Base-by-base conservation (phyloP, 2,888 invertebrate species). In the Homarus gammarus region DNA sequence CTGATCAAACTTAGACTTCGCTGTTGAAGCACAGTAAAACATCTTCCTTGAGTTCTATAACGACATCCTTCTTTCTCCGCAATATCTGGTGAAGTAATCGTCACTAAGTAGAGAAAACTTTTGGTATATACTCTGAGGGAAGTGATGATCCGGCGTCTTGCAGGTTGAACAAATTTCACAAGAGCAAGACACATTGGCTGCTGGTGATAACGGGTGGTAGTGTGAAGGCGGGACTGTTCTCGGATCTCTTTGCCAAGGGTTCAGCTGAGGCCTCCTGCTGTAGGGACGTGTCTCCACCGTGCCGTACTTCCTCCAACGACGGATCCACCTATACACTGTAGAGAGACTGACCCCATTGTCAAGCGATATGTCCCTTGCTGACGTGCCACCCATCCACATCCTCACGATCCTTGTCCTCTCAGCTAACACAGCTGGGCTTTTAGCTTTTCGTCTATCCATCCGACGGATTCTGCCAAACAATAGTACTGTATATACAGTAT, bases 261-360 rank as follows among this genome's bases (percentile, higher is more conserved):
- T 5, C 15, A 3, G 1, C 22, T 18, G 64, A 27, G 64, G 27
- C 22, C 31, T n/a, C 12, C 64, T 27, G 2, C 31, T 5, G 64
- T 27, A 64, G 8, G n/a, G n/a, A 27, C 31, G n/a, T 22, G n/a
- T 64, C 64, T 64, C 64, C n/a, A 64, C 8, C 31, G 64, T 27
- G 5, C 64, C 64, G 5, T 27, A n/a, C 27, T 64, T 22, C 27
- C 31, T 1, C 64, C 64, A 64, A 0, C 64, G n/a, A 27, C 64
- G 64, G 64, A 64, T 64, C 64, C 64, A 64, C 31, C 64, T 64
- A 27, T 64, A 64, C n/a, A 64, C 64, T 3, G 64, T 64, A 27
- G 64, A 64, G 64, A 64, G 64, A 27, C 64, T 64, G 64, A 27
- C 27, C 22, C 64, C 64, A 64, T 8, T 64, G 27, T 64, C 64